Conservation (phyloP, 2,888 invertebrate species). For the Sclerodermus sp. region DNA sequence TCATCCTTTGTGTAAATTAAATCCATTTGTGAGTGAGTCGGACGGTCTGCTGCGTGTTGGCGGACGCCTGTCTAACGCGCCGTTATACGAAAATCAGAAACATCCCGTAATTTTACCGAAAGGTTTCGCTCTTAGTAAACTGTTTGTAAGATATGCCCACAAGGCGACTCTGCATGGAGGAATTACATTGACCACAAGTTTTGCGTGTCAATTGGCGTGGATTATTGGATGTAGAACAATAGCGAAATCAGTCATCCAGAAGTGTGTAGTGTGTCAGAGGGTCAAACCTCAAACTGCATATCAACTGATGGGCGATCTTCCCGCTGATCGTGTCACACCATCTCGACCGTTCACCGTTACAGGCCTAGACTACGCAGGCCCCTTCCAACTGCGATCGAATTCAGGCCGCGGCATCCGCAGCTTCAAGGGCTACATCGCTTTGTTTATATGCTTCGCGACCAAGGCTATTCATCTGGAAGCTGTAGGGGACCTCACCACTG, state of each 20-base stretch:
- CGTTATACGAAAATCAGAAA: neutral
- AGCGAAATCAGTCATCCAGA: neutral
- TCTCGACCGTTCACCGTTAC: neutral
- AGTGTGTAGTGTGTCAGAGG: neutral
- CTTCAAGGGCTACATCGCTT: slow-evolving; percentile 8
- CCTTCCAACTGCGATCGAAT: neutral
- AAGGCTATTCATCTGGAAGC: slow-evolving; percentile 19
- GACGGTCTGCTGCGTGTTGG: neutral
- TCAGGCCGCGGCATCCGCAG: slow-evolving; percentile 9
- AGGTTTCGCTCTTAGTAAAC: neutral
- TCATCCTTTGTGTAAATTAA: too few relatives aligned
- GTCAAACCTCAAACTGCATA: neutral
- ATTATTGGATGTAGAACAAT: neutral
- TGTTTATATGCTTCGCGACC: slow-evolving; percentile 11
- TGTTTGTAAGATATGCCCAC: neutral
- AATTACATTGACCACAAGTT: neutral
- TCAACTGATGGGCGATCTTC: neutral
- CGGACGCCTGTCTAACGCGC: neutral
- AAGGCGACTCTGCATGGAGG: neutral
- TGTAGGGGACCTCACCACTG: slow-evolving; percentile 8
- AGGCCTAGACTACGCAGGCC: slow-evolving; percentile 16
- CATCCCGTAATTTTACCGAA: neutral
- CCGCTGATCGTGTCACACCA: neutral
- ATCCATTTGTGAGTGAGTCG: too few relatives aligned
- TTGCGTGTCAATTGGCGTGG: neutral